Percentiles rank a stretch among this genome's conserved stretches.
phyloP scores from a whole-genome alignment of 1,140 invertebrate species.

The Protaetia brevitarsis region DNA sequence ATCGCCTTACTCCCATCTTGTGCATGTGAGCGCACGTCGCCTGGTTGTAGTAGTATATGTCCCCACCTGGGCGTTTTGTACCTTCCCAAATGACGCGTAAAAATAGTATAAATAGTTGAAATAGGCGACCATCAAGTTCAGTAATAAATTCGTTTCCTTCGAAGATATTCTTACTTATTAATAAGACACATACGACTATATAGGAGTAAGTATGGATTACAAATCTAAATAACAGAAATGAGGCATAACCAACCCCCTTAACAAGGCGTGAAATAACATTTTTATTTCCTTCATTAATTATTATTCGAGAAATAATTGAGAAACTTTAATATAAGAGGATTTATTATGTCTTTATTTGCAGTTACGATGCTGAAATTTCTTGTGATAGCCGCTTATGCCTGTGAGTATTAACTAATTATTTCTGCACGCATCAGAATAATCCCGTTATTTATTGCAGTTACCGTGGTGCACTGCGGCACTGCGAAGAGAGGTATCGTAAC shows the following conservation, averaged over 20 bases:
- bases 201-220: not conserved
- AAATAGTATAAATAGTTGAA: slow-evolving; percentile 17
- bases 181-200: not conserved
- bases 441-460: not conserved
- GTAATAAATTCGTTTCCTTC: not conserved
- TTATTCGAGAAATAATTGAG: too few relatives aligned
- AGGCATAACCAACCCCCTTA: too few relatives aligned
- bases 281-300: too few relatives aligned
- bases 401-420: not conserved
- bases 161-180: not conserved
- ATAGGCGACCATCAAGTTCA: not conserved
- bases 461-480: not conserved
- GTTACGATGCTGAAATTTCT: not conserved
- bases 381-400: not conserved
- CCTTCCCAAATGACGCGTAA: slow-evolving; percentile 15
- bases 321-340: too few relatives aligned
- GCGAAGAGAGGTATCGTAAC: not conserved
- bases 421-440: not conserved
- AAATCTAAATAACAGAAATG: not conserved
- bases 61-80: slow-evolving; percentile 13
- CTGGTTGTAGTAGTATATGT: not conserved
- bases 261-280: not conserved
- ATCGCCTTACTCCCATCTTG: not conserved
- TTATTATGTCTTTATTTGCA: not conserved
- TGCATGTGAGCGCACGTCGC: not conserved